Conservation (phyloP, 2,888 invertebrate species). For the Oscheius myriophilus region DNA sequence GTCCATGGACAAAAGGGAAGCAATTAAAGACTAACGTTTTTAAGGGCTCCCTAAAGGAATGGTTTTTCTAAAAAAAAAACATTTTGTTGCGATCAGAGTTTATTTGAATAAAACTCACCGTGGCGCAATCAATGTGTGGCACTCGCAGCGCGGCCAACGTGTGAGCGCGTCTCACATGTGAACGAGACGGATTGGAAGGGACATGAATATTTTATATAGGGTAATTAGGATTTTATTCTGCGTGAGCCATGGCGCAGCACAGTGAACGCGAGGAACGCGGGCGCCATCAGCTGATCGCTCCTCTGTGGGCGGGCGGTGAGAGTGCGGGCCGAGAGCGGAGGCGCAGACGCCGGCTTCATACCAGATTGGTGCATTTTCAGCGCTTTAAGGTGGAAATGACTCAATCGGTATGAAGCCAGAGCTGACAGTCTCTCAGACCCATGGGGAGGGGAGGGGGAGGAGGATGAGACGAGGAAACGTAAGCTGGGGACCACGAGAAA, state of each 20-base stretch:
- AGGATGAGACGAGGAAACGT: not conserved
- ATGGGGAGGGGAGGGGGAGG: not conserved
- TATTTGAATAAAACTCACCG: too few species aligned
- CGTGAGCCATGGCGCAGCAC: constrained; percentile 8
- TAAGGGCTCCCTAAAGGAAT: too few species aligned
- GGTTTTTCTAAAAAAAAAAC: too few species aligned
- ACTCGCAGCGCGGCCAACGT: too few species aligned
- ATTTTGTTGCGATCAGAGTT: too few species aligned
- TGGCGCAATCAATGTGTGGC: too few species aligned
- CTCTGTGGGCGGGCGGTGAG: constrained; percentile 26
- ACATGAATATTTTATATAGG: constrained; percentile 11
- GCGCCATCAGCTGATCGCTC: constrained; percentile 29
- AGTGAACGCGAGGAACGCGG: constrained; percentile 28
- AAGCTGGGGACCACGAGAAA: not conserved
- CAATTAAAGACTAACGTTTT: too few species aligned
- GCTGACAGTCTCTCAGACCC: not conserved
- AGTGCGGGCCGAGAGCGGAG: constrained; percentile 24
- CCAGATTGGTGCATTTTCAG: constrained; percentile 34
- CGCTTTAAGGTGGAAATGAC: constrained; percentile 24
- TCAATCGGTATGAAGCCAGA: constrained; percentile 21
- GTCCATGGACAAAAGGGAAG: too few species aligned
- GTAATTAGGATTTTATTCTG: constrained; percentile 23
- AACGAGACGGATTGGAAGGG: not conserved
- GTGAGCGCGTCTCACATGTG: too few species aligned
- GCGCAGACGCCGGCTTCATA: constrained; percentile 27